Evolutionary conservation across 2,797 vertebrate genomes (phyloP).

Genomic region (Pyrocephalus nanus): DNA sequence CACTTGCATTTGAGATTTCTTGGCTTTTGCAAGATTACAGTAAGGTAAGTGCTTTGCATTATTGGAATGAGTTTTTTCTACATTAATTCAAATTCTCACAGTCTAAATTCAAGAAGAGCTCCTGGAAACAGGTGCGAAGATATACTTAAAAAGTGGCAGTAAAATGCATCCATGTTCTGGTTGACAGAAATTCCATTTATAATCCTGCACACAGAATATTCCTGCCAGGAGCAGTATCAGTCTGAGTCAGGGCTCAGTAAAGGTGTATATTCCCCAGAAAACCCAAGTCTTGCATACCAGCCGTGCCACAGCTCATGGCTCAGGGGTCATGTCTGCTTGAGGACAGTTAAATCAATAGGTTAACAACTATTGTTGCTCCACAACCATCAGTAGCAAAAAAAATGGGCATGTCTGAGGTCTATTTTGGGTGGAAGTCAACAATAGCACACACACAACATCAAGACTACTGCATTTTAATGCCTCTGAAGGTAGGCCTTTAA

Average conservation of each 20-base stretch:
- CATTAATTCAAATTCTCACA: constrained; percentile 37
- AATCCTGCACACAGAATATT: neutral
- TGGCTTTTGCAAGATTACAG: constrained; percentile 6
- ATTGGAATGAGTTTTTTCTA: constrained; percentile 41
- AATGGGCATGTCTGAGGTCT: neutral
- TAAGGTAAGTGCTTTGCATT: constrained; percentile 31
- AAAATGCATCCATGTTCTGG: constrained; percentile 42
- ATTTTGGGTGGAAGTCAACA: neutral
- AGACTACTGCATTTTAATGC: neutral
- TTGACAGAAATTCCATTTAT: constrained; percentile 40
- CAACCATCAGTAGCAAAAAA: neutral
- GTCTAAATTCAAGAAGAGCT: constrained; percentile 46
- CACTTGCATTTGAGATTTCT: neutral
- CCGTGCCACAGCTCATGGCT: rapidly evolving
- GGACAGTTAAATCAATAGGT: neutral
- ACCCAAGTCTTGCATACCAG: neutral
- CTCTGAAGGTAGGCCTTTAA: neutral
- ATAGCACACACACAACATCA: neutral
- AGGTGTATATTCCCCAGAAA: neutral
- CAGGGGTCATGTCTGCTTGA: neutral
- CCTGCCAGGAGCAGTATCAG: constrained; percentile 13
- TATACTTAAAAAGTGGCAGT: constrained; percentile 33
- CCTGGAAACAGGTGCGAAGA: constrained; percentile 34
- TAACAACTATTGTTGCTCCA: neutral
- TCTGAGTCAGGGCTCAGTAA: neutral